These are phyloP conservation scores for Alexandromys fortis DNA, from an alignment of 2,113 vertebrate genomes.

Conservation along the genomic window DNA sequence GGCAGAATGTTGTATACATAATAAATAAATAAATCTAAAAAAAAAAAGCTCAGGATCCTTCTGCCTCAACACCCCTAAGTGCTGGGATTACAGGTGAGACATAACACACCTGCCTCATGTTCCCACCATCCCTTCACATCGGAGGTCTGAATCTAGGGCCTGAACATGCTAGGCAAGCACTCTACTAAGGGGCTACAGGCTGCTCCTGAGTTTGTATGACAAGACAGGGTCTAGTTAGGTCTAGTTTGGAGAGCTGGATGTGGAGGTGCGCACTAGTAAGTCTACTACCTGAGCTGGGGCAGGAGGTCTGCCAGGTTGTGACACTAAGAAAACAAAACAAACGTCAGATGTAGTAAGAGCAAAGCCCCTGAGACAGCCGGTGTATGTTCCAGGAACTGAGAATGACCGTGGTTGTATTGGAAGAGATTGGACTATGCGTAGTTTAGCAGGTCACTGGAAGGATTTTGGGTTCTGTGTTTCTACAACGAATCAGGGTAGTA, in stretches of 20 bases:
- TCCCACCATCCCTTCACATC: background rate
- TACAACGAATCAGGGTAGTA: background rate
- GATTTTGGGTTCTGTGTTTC: background rate
- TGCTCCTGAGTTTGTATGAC: slow-evolving; percentile 11
- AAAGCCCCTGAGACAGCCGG: background rate
- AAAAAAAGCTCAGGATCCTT: background rate
- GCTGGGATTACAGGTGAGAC: background rate
- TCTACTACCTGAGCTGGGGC: background rate
- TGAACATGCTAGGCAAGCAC: background rate
- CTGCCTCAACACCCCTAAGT: background rate
- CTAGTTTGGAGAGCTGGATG: background rate
- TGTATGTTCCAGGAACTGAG: slow-evolving; percentile 33
- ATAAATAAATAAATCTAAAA: too few relatives aligned
- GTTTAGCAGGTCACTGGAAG: background rate
- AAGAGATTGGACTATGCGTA: background rate
- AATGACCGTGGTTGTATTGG: background rate
- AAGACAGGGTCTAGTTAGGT: background rate
- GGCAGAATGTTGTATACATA: too few relatives aligned
- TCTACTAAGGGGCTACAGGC: background rate
- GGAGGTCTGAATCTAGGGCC: background rate
- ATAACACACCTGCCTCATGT: background rate
- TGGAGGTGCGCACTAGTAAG: background rate
- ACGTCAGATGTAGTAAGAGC: slow-evolving; percentile 1
- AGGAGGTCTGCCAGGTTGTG: background rate
- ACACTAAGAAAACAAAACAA: slow-evolving; percentile 7